phyloP scores from a whole-genome alignment of 2,888 invertebrate genomes.

The Linnaemya tessellans region DNA sequence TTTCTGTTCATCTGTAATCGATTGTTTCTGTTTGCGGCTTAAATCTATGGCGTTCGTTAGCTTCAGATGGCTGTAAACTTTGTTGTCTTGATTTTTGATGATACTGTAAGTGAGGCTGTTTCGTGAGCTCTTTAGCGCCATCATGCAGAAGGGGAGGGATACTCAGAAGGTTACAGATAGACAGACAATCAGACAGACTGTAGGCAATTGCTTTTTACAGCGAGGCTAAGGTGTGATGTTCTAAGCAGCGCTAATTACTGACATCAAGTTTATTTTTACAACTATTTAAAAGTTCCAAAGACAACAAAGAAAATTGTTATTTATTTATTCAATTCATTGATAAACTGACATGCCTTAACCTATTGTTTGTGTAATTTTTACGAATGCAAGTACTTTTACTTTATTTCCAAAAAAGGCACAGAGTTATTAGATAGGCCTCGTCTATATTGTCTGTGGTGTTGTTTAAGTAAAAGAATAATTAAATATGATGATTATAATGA shows the following conservation, averaged over 20 bases:
- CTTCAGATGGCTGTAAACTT: not conserved
- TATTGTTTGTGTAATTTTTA: too few species aligned
- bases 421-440: too few species aligned
- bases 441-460: too few species aligned
- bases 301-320: not conserved
- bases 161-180: conserved; percentile 38
- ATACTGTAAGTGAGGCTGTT: conserved; percentile 45
- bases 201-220: not conserved
- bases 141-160: conserved; percentile 35
- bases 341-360: too few species aligned
- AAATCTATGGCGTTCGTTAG: conserved; percentile 20
- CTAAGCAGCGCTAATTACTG: conserved; percentile 35
- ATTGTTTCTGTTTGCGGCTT: conserved; percentile 62
- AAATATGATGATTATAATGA: too few species aligned
- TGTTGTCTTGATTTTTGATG: conserved; percentile 24
- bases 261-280: not conserved
- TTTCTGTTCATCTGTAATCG: conserved; percentile 67
- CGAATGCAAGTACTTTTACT: too few species aligned
- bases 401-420: too few species aligned
- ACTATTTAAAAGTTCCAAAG: not conserved
- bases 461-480: too few species aligned
- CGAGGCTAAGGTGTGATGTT: conserved; percentile 48
- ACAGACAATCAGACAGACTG: not conserved
- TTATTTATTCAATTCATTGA: too few species aligned
- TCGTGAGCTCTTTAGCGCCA: conserved; percentile 64